These are phyloP conservation scores for Podarcis siculus DNA, from an alignment of 2,797 vertebrate genomes.

Conservation along the genomic window DNA sequence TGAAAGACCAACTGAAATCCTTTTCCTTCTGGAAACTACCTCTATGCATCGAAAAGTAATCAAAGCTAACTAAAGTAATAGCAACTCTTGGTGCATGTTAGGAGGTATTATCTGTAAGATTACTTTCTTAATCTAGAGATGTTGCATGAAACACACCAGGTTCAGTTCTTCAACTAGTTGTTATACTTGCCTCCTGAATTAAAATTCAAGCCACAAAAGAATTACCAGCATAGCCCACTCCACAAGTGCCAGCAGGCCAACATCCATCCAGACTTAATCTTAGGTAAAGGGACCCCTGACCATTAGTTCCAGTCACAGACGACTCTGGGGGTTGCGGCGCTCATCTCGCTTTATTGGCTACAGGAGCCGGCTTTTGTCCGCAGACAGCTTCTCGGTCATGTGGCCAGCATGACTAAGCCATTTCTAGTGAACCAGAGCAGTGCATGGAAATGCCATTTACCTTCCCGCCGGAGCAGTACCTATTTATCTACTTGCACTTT, in stretches of 20 bases:
- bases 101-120: background rate
- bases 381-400: no score
- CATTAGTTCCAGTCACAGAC: no score
- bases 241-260: background rate
- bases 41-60: conserved; percentile 3
- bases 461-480: no score
- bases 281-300: no score
- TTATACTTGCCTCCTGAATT: background rate
- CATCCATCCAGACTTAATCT: background rate
- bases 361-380: no score
- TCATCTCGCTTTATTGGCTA: no score
- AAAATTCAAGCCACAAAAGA: background rate
- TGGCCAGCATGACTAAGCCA: no score
- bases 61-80: background rate
- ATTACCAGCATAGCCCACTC: background rate
- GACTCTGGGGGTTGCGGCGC: no score
- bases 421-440: no score
- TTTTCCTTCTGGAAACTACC: background rate
- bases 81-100: background rate
- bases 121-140: background rate
- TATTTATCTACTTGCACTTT: no score
- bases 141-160: background rate
- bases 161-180: background rate
- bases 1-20: background rate
- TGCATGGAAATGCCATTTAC: no score